Conservation (phyloP, 2,888 invertebrate species). For the Torymus aiolomorphi region DNA sequence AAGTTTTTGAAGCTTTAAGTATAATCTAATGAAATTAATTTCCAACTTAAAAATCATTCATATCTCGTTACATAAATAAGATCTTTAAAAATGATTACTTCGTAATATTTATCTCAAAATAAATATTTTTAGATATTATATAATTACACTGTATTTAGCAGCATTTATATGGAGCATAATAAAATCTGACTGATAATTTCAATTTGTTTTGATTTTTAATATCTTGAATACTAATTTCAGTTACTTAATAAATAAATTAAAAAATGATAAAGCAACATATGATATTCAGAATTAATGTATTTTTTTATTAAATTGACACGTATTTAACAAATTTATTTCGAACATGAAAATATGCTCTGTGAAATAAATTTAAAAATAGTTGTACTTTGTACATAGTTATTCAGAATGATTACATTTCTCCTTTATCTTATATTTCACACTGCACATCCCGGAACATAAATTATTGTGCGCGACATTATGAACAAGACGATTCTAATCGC, state of each 20-base stretch:
- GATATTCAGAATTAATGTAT: slow-evolving; percentile 14
- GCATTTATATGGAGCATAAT: not conserved
- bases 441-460: slow-evolving; percentile 14
- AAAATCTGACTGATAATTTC: not conserved
- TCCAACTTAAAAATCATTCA: too few species aligned
- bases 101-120: too few species aligned
- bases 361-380: slow-evolving; percentile 51
- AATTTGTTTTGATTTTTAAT: too few species aligned
- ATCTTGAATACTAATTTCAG: too few species aligned
- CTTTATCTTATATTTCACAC: slow-evolving; percentile 11
- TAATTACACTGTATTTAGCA: too few species aligned
- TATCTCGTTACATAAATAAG: too few species aligned
- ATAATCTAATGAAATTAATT: too few species aligned
- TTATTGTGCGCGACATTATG: slow-evolving; percentile 37
- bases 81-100: too few species aligned
- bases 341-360: slow-evolving; percentile 48
- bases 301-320: slow-evolving; percentile 46
- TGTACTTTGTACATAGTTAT: slow-evolving; percentile 41
- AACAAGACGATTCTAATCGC: slow-evolving; percentile 3
- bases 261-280: not conserved
- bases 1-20: too few species aligned
- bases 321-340: slow-evolving; percentile 39
- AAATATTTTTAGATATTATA: too few species aligned
- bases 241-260: not conserved
- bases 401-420: slow-evolving; percentile 26